Evolutionary conservation across 2,888 invertebrate species (phyloP).

Genomic region (Andrena marginata): DNA sequence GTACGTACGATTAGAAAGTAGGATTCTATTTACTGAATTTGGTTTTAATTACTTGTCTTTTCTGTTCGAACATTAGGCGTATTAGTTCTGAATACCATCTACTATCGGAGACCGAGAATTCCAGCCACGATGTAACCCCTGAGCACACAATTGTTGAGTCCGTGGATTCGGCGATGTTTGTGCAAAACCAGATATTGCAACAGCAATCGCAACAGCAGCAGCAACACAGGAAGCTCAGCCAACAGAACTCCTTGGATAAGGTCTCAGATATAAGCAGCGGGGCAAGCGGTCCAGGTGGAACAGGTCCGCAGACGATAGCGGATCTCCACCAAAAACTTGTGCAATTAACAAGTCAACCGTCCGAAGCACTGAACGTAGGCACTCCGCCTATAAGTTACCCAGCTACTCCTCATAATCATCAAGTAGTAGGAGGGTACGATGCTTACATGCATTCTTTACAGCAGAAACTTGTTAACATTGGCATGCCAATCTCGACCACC

Average conservation of each 20-base stretch:
- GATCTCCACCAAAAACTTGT: constrained; percentile 87
- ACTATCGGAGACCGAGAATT: constrained; percentile 80
- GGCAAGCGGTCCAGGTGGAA: constrained; percentile 35
- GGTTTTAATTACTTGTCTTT: background rate
- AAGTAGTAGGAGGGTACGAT: constrained; percentile 86
- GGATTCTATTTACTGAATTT: background rate
- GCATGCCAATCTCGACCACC: constrained; percentile 73
- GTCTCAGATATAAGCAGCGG: constrained; percentile 62
- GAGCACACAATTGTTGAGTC: constrained; percentile 82
- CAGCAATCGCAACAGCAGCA: constrained; percentile 70
- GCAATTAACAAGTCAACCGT: constrained; percentile 86
- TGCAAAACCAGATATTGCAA: constrained; percentile 74
- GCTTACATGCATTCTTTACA: constrained; percentile 90
- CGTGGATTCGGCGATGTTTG: constrained; percentile 69
- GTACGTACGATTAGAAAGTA: constrained; percentile 60
- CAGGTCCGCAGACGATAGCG: constrained; percentile 86
- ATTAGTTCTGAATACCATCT: constrained; percentile 81
- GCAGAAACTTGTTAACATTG: constrained; percentile 88
- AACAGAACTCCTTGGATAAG: constrained; percentile 83
- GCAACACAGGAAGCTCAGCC: constrained; percentile 81
- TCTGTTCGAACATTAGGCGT: constrained; percentile 69
- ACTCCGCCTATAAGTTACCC: constrained; percentile 87
- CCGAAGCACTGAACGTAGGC: constrained; percentile 83
- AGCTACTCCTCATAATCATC: constrained; percentile 89
- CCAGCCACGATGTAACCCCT: constrained; percentile 82